phyloP scores from a whole-genome alignment of 2,888 invertebrate species.

The Lissocephala sabroskyi region DNA sequence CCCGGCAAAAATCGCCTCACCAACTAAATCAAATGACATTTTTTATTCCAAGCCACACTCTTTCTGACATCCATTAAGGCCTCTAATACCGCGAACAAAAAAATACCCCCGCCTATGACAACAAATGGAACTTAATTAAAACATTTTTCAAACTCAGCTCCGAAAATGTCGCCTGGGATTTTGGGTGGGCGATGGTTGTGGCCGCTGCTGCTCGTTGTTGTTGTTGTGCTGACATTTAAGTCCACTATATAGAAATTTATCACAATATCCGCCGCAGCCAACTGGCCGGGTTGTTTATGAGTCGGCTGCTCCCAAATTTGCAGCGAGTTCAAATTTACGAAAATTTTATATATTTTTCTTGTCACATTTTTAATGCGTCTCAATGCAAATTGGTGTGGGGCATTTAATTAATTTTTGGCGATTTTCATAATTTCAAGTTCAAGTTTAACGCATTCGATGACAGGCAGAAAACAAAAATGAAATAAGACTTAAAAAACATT shows the following conservation, averaged over 20 bases:
- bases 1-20: too few species aligned
- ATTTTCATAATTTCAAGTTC: constrained; percentile 29
- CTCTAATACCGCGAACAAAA: too few species aligned
- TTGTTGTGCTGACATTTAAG: constrained; percentile 31
- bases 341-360: too few species aligned
- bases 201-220: not conserved
- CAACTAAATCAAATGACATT: too few species aligned
- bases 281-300: too few species aligned
- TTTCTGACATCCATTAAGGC: too few species aligned
- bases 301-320: constrained; percentile 2
- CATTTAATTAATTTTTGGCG: constrained; percentile 41
- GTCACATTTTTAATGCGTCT: not conserved
- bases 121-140: constrained; percentile 27
- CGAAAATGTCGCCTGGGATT: constrained; percentile 27
- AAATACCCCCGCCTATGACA: too few species aligned
- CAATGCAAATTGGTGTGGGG: constrained; percentile 26
- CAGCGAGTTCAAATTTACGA: too few species aligned
- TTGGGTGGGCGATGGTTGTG: constrained; percentile 36
- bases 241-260: constrained; percentile 34
- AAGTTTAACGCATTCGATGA: constrained; percentile 13
- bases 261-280: constrained; percentile 35
- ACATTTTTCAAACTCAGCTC: constrained; percentile 13
- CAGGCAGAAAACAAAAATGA: too few species aligned
- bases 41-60: too few species aligned
- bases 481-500: not conserved